Evolutionary conservation across 2,888 invertebrate species (phyloP), one percentile per base, ranked within the genome.

Genomic region (Orthonychiurus folsomi): DNA sequence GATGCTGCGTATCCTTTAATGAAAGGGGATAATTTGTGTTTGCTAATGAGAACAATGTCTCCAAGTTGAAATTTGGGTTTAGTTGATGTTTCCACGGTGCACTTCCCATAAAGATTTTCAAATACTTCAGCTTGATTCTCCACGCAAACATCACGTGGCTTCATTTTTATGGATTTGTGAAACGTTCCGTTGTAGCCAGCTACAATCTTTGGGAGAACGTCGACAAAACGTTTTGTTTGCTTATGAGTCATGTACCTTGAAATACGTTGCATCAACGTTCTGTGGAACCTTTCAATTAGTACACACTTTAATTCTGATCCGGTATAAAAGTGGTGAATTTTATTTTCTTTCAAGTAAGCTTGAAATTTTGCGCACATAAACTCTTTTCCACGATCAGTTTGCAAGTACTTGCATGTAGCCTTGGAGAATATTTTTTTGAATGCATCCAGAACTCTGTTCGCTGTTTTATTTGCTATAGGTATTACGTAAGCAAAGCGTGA

Each of bases 401-500:
- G 64, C 3, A 65, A 27, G 26, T 54, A 57, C 48, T 56, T 52
- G 18, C 64, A 59, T 5, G 3, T 57, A 21, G 50, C 2, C 0
- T 37, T 58, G 28, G 60, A 21, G 12, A 68, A 54, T 9, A 69
- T 63, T 1, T 37, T 50, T 56, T 59, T 27, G 27, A 70, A 69
- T 0, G 66, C 67, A 5, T 56, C 12, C n/a, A 50, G 28, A 1
- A 63, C 61, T 23, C 59, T 48, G 12, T 56, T 28, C 1, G 25
- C 53, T 9, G 57, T 61, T 62, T 72, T 69, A 23, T 50, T 58
- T 59, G 66, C 64, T 3, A 67, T 28, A 2, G 68, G 65, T 1
- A 50, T 26, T 9, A 69, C 64, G 66, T 64, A 73, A 2, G 68
- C 65, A 47, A 57, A 66, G 59, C 69, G 68, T 55, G 61, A 65